A percentile compares a stretch with the other conserved stretches of the same genome.
Conservation (phyloP, 2,888 invertebrate genomes). For the Lymantria dispar region DNA sequence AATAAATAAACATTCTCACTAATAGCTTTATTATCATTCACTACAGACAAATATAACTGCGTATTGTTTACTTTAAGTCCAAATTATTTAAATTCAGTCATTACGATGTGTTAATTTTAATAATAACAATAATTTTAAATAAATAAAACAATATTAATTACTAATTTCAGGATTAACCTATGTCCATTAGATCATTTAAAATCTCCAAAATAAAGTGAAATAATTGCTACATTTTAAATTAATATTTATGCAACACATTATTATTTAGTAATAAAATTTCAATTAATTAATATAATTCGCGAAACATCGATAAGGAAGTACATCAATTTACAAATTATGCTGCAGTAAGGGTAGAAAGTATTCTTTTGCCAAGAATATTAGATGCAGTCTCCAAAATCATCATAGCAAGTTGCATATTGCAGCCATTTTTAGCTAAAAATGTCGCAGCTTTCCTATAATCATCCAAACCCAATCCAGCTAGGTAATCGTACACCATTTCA, state of each 20-base stretch:
- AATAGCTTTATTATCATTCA: too few relatives aligned
- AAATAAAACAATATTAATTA: too few relatives aligned
- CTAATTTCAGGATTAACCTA: too few relatives aligned
- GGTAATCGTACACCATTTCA: constrained; percentile 69
- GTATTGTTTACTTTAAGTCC: too few relatives aligned
- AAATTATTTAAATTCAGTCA: too few relatives aligned
- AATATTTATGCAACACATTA: neutral
- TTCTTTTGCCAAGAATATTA: constrained; percentile 56
- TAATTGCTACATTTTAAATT: too few relatives aligned
- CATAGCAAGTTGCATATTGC: constrained; percentile 50
- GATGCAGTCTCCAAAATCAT: constrained; percentile 59
- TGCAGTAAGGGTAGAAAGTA: constrained; percentile 52
- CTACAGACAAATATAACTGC: too few relatives aligned
- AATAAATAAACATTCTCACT: too few relatives aligned
- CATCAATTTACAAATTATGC: constrained; percentile 17
- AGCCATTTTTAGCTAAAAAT: constrained; percentile 44
- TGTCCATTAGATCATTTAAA: too few relatives aligned
- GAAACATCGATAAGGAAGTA: neutral
- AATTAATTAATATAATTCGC: neutral
- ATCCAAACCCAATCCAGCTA: constrained; percentile 61
- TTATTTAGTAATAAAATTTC: neutral
- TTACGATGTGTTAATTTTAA: too few relatives aligned
- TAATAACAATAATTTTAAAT: too few relatives aligned
- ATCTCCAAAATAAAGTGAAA: too few relatives aligned
- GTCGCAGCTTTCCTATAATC: constrained; percentile 59